phyloP scores from a whole-genome alignment of 1,140 invertebrate genomes.

The Antheraea pernyi region DNA sequence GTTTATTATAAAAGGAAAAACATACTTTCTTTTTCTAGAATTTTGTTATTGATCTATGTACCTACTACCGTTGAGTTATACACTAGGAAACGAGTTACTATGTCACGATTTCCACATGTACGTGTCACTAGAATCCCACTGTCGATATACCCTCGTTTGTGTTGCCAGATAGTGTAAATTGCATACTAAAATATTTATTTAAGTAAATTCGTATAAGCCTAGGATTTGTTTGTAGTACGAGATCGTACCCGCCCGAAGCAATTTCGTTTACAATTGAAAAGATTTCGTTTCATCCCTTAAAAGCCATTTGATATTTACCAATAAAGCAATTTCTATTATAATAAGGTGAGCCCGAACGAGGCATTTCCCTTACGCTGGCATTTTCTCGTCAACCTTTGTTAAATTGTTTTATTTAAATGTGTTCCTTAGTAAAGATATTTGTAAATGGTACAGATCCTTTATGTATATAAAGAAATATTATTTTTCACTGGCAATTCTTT shows the following conservation, averaged over 20 bases:
- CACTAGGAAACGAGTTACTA: no score
- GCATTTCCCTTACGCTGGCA: neutral
- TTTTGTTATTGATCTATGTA: no score
- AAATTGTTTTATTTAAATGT: neutral
- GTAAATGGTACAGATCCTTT: neutral
- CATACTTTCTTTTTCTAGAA: no score
- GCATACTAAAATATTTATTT: neutral
- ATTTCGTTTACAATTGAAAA: slow-evolving; percentile 3
- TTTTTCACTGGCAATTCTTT: no score
- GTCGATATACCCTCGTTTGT: no score
- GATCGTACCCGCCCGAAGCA: neutral
- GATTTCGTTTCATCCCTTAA: slow-evolving; percentile 1
- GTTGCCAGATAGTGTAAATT: neutral
- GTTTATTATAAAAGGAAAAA: no score
- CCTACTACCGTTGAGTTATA: no score
- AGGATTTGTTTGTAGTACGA: neutral
- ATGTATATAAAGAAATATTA: no score
- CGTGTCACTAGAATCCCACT: no score
- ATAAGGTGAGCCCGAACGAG: neutral
- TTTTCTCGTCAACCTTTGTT: neutral
- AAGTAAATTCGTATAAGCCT: neutral
- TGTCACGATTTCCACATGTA: no score
- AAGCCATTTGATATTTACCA: slow-evolving; percentile 4
- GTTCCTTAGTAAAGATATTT: neutral
- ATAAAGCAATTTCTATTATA: slow-evolving; percentile 5